A percentile compares a stretch with the other conserved stretches of the same genome.
Conservation (phyloP, 2,797 vertebrate species). For the Yasuhikotakia modesta region DNA sequence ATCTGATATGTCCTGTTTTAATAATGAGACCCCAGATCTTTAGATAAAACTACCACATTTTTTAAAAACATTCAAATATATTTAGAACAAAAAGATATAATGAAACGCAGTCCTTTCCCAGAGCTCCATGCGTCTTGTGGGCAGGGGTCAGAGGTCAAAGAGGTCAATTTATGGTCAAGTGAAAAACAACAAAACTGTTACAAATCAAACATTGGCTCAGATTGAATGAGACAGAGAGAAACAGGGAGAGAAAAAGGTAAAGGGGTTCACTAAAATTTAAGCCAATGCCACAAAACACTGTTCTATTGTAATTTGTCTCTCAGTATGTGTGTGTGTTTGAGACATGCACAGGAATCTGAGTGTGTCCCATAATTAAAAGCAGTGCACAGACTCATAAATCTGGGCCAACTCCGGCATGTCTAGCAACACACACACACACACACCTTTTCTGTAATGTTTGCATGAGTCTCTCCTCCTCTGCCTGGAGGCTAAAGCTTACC, state of each 20-base stretch:
- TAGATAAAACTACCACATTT: too few relatives aligned
- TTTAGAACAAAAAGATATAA: not conserved
- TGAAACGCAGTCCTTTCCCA: not conserved
- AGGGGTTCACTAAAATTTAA: slow-evolving; percentile 3
- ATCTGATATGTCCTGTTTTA: too few relatives aligned
- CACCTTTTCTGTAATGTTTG: slow-evolving; percentile 32
- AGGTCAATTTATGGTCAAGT: slow-evolving; percentile 16
- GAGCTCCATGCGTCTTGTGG: not conserved
- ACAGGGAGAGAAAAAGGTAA: not conserved
- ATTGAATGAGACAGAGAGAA: not conserved
- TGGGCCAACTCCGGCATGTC: slow-evolving; percentile 34
- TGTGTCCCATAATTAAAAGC: slow-evolving; percentile 50
- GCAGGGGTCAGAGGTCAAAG: slow-evolving; percentile 10
- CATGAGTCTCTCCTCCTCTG: not conserved
- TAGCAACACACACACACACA: slow-evolving; percentile 20
- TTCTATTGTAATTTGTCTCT: slow-evolving; percentile 20
- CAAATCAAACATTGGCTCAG: not conserved
- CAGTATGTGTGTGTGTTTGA: slow-evolving; percentile 30
- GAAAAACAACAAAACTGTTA: slow-evolving; percentile 21
- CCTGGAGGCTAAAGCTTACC: not conserved
- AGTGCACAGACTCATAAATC: slow-evolving; percentile 53
- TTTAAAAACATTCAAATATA: not conserved
- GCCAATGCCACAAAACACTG: slow-evolving; percentile 19
- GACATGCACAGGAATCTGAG: slow-evolving; percentile 34
- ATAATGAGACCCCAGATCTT: too few relatives aligned